A percentile compares a stretch with the other conserved stretches of the same genome.
phyloP scores from a whole-genome alignment of 2,888 invertebrate species.

The Aphidius colemani region DNA sequence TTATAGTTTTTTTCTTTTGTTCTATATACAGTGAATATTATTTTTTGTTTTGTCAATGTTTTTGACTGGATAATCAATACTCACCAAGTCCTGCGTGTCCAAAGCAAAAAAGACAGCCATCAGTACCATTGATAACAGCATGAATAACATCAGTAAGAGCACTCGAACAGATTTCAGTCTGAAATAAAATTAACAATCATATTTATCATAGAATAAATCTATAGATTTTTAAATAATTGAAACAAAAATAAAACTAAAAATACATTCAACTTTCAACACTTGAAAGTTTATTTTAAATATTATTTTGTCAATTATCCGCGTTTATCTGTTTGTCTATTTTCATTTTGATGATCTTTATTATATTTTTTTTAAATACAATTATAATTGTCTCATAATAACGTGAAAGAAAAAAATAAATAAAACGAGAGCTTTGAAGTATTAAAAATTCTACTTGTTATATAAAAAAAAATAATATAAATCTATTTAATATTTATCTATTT shows the following conservation, averaged over 20 bases:
- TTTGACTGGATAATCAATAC: constrained; percentile 42
- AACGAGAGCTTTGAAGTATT: too few relatives aligned
- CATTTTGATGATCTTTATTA: constrained; percentile 35
- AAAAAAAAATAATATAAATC: too few relatives aligned
- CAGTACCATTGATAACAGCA: constrained; percentile 91
- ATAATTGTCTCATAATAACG: too few relatives aligned
- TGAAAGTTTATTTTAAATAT: too few relatives aligned
- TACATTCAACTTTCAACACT: not conserved
- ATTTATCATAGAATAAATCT: too few relatives aligned
- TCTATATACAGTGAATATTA: constrained; percentile 1
- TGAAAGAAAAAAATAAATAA: too few relatives aligned
- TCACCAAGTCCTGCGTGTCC: constrained; percentile 87
- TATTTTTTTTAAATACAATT: constrained; percentile 36
- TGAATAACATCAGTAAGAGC: constrained; percentile 93
- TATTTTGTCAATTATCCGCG: too few relatives aligned
- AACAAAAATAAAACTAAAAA: not conserved
- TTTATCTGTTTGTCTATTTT: not conserved
- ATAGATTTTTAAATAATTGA: too few relatives aligned
- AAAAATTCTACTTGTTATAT: too few relatives aligned
- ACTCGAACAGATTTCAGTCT: constrained; percentile 90
- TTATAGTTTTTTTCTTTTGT: not conserved
- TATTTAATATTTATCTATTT: too few relatives aligned
- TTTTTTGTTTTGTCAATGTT: not conserved
- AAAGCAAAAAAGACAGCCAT: constrained; percentile 89
- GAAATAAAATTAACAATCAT: constrained; percentile 60